Conservation (phyloP, 2,888 invertebrate genomes). For the Lasioglossum marginatum region DNA sequence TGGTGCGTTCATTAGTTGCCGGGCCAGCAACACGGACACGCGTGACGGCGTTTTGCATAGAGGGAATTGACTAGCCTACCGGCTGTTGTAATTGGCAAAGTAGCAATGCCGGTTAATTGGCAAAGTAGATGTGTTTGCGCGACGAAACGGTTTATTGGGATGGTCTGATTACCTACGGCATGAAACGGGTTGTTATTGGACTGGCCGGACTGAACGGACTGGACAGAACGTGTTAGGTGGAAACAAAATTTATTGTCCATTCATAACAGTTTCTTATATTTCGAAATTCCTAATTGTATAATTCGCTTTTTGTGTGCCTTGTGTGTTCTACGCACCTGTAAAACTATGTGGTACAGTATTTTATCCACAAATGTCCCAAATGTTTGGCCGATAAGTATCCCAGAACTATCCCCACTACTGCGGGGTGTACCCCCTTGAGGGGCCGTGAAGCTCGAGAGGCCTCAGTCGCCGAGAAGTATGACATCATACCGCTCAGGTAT, state of each 20-base stretch:
- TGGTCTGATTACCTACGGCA: slow-evolving; percentile 45
- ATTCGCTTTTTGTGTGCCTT: background rate
- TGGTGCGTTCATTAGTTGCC: slow-evolving; percentile 55
- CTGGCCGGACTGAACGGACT: background rate
- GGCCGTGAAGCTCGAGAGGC: too few relatives aligned
- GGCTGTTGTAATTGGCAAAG: slow-evolving; percentile 55
- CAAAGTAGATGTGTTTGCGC: slow-evolving; percentile 57
- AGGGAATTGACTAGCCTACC: slow-evolving; percentile 37
- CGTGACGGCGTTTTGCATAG: slow-evolving; percentile 45
- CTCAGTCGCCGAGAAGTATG: too few relatives aligned
- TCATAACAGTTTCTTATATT: background rate
- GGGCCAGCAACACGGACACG: slow-evolving; percentile 43
- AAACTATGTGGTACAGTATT: background rate
- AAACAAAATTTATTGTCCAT: background rate
- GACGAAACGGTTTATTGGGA: slow-evolving; percentile 54
- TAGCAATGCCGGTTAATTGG: slow-evolving; percentile 48
- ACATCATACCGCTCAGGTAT: too few relatives aligned
- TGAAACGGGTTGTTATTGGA: slow-evolving; percentile 31
- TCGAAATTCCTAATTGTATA: background rate
- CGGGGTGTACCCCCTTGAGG: too few relatives aligned
- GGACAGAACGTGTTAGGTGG: background rate
- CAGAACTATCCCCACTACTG: too few relatives aligned
- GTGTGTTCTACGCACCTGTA: background rate
- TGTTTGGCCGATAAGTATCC: too few relatives aligned
- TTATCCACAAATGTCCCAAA: too few relatives aligned